Conservation (phyloP, 1,140 invertebrate genomes). For the Tyrophagus putrescentiae region DNA sequence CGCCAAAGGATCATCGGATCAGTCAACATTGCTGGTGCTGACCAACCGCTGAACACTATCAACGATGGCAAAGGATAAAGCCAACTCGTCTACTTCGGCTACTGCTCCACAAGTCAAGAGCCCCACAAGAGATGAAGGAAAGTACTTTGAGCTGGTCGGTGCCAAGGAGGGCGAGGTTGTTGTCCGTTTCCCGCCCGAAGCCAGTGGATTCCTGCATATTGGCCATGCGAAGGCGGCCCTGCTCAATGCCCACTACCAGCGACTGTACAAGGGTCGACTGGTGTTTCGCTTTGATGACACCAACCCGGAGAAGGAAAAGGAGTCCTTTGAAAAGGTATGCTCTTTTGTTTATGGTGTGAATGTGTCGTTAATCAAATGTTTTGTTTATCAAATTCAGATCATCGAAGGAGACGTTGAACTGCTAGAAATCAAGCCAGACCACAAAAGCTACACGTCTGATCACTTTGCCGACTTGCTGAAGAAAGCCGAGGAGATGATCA, state of each 20-base stretch:
- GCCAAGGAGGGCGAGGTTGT: constrained; percentile 89
- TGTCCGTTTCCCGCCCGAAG: constrained; percentile 94
- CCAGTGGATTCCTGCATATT: constrained; percentile 91
- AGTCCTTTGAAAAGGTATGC: constrained; percentile 73
- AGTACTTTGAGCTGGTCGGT: constrained; percentile 81
- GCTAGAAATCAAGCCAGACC: constrained; percentile 78
- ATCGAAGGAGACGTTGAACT: constrained; percentile 86
- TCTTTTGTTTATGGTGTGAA: neutral
- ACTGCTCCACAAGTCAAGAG: neutral
- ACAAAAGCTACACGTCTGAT: constrained; percentile 88
- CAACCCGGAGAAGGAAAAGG: constrained; percentile 96
- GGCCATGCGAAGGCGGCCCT: constrained; percentile 98
- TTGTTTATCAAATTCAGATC: constrained; percentile 33
- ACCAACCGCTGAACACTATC: too few species aligned
- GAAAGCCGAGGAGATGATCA: constrained; percentile 75
- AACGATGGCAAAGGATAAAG: too few species aligned
- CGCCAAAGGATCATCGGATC: too few species aligned
- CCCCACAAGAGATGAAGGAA: constrained; percentile 33
- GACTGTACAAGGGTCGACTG: constrained; percentile 78
- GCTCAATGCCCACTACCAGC: constrained; percentile 92
- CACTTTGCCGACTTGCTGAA: constrained; percentile 83
- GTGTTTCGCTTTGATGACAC: constrained; percentile 99
- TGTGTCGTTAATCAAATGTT: neutral
- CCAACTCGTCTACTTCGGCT: too few species aligned
- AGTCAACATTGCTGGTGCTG: too few species aligned